Percentiles rank a stretch among this genome's conserved stretches.
Evolutionary conservation across 2,113 vertebrate species (phyloP).

Genomic region (Ahaetulla prasina): DNA sequence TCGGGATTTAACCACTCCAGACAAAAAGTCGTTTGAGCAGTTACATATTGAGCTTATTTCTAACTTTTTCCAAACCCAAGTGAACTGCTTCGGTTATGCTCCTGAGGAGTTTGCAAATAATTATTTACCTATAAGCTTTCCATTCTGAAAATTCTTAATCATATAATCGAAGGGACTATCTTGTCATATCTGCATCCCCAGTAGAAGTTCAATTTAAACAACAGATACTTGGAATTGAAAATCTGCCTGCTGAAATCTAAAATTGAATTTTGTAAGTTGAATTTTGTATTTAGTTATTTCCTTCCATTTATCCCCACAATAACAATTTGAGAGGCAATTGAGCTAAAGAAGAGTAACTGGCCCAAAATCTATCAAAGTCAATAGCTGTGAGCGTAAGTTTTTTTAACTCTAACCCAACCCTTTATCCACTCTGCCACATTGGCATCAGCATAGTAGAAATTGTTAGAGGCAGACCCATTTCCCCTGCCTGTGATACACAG

Average conservation of each 20-base stretch:
- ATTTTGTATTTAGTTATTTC: neutral
- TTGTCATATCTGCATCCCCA: neutral
- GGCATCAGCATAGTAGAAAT: neutral
- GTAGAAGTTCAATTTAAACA: neutral
- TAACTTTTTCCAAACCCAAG: neutral
- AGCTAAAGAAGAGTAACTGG: neutral
- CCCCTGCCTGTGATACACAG: neutral
- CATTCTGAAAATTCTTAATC: neutral
- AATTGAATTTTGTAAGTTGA: neutral
- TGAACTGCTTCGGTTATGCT: neutral
- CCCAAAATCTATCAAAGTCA: neutral
- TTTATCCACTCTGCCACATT: neutral
- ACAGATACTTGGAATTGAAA: neutral
- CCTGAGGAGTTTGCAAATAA: neutral
- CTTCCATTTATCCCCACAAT: neutral
- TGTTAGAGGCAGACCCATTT: neutral
- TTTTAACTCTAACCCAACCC: neutral
- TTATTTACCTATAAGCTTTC: neutral
- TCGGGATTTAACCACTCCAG: neutral
- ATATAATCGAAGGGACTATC: neutral
- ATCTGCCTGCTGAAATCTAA: neutral
- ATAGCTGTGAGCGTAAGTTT: neutral
- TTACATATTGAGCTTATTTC: neutral
- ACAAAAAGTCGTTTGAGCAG: neutral
- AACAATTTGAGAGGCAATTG: neutral